These are phyloP conservation scores for Eledone cirrhosa DNA, from an alignment of 2,888 invertebrate genomes.

Conservation along the genomic window DNA sequence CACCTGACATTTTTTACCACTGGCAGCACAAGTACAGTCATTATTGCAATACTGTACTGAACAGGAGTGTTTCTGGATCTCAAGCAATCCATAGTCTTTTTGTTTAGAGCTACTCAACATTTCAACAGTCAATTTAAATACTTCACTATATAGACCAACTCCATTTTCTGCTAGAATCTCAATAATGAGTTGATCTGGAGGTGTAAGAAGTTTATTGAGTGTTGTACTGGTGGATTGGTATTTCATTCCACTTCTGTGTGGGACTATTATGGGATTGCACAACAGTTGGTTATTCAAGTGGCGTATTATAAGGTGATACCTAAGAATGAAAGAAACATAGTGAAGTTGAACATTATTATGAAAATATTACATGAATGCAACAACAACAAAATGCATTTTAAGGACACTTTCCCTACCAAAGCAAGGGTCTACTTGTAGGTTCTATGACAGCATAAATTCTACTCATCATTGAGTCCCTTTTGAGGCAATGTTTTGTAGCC, in stretches of 20 bases:
- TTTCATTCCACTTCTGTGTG: neutral
- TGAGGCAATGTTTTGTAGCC: too few relatives aligned
- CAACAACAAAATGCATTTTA: too few relatives aligned
- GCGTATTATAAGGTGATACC: neutral
- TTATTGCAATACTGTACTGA: slow-evolving; percentile 35
- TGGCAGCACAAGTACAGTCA: slow-evolving; percentile 39
- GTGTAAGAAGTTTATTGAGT: neutral
- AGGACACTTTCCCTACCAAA: too few relatives aligned
- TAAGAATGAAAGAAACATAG: neutral
- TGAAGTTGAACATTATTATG: too few relatives aligned
- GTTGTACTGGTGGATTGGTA: neutral
- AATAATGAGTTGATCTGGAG: neutral
- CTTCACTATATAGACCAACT: neutral
- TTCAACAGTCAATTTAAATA: neutral
- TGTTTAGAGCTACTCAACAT: neutral
- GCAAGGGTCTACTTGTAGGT: too few relatives aligned
- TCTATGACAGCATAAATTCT: too few relatives aligned
- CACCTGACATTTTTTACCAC: slow-evolving; percentile 36
- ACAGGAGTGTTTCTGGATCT: slow-evolving; percentile 39
- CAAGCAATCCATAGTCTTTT: slow-evolving; percentile 29
- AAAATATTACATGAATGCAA: too few relatives aligned
- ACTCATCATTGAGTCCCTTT: too few relatives aligned
- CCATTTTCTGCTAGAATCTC: slow-evolving; percentile 9
- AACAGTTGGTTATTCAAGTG: neutral
- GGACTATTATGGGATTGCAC: neutral